phyloP scores from a whole-genome alignment of 2,113 vertebrate species.

The Salvelinus fontinalis region DNA sequence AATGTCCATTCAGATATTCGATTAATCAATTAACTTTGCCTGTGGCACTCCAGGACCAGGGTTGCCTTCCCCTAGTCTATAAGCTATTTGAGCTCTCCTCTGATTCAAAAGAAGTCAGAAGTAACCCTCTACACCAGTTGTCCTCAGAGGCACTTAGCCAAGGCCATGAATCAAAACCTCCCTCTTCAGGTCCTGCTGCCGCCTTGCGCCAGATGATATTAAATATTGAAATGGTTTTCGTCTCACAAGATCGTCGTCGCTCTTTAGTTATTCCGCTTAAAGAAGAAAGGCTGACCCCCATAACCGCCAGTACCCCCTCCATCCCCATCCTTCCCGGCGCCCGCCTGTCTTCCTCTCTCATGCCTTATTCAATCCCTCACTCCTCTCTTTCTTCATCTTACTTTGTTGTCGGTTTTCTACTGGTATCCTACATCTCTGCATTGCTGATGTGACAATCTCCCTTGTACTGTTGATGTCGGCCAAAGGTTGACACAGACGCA shows the following conservation, averaged over 20 bases:
- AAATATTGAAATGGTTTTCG: constrained; percentile 63
- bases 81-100: too few relatives aligned
- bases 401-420: neutral
- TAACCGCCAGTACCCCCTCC: constrained; percentile 29
- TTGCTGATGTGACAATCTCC: neutral
- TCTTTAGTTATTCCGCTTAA: neutral
- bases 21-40: too few relatives aligned
- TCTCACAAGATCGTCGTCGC: neutral
- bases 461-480: neutral
- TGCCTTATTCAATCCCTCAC: neutral
- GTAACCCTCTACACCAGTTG: neutral
- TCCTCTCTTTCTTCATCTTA: neutral
- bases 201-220: constrained; percentile 45
- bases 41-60: too few relatives aligned
- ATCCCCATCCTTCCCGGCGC: constrained; percentile 31
- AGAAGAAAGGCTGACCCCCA: constrained; percentile 50
- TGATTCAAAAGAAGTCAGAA: too few relatives aligned
- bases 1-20: too few relatives aligned
- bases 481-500: neutral
- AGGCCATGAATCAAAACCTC: neutral
- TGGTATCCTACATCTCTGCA: neutral
- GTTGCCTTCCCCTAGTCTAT: too few relatives aligned
- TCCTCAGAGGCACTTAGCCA: neutral
- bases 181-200: constrained; percentile 18
- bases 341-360: neutral